Base-by-base conservation (phyloP, 1,140 invertebrate species). In the Lepidostoma basale region DNA sequence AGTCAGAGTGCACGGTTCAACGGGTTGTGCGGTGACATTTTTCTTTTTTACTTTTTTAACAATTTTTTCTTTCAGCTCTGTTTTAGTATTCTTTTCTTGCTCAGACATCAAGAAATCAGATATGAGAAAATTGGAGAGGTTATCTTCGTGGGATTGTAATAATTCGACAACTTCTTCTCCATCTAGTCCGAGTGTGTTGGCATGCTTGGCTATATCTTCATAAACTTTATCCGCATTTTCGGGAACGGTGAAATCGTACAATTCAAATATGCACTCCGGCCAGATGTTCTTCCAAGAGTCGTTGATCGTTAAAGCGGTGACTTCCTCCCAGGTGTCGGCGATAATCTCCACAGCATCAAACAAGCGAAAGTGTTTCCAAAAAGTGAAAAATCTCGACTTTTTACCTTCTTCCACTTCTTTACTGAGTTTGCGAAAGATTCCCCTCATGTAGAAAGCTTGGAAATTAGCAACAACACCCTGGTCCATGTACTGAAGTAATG, bases 381-480 rank as follows among this genome's bases (percentile, higher is more conserved):
- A 58, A 18, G 54, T 65, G 40, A 30, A 20, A 22, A 60, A 28
- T 40, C 40, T 25, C 2, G 36, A 23, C 14, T 22, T 16, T 26
- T 62, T 49, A 20, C 44, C 52, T 18, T 25, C 45, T 1, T 63
- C 69, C 47, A 58, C 68, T 65, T 71, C 63, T 23, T 67, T 52
- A 52, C 68, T 67, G 45, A 74, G 56, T 58, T 74, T 62, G 40
- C 56, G 58, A 54, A 74, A 71, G 56, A 67, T 62, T 63, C 59
- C 52, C 45, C 74, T 72, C 39, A 77, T 63, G 69, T 79, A 79
- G 72, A 76, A 77, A 67, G 73, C 73, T 75, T 79, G 78, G 72
- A 80, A 79, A 65, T 74, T 76, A 26, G 74, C 54, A 54, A 78
- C 77, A 54, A 76, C 74, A 49, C 76, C 77, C 73, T 79, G 77